phyloP scores from a whole-genome alignment of 1,140 invertebrate genomes.

The Teleopsis dalmanni region DNA sequence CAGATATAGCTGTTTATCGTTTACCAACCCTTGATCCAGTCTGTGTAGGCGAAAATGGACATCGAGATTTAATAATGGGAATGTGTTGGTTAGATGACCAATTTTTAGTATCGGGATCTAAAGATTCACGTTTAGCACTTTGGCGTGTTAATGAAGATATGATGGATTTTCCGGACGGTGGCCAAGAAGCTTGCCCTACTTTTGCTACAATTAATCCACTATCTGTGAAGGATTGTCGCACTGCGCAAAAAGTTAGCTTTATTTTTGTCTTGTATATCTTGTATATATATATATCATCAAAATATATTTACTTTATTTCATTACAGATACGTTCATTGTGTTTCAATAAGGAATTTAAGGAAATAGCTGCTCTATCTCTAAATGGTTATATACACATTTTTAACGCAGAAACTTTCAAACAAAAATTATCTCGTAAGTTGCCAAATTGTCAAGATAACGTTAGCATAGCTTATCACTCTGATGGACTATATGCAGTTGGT shows the following conservation, averaged over 20 bases:
- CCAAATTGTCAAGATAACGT: conserved; percentile 88
- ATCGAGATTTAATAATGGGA: conserved; percentile 92
- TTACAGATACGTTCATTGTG: conserved; percentile 73
- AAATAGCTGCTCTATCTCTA: conserved; percentile 84
- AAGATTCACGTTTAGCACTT: conserved; percentile 77
- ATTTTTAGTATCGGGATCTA: conserved; percentile 86
- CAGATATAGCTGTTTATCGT: conserved; percentile 87
- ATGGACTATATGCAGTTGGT: conserved; percentile 83
- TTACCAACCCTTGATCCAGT: conserved; percentile 89
- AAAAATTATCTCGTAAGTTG: conserved; percentile 78
- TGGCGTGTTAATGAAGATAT: conserved; percentile 63
- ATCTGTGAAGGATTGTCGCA: conserved; percentile 66
- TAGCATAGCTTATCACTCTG: conserved; percentile 76
- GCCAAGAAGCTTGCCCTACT: conserved; percentile 48
- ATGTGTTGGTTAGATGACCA: conserved; percentile 95
- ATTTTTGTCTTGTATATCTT: neutral
- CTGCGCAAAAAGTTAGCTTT: conserved; percentile 47
- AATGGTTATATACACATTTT: conserved; percentile 92
- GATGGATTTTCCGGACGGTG: conserved; percentile 49
- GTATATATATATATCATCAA: neutral
- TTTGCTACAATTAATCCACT: conserved; percentile 60
- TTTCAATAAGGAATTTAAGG: conserved; percentile 77
- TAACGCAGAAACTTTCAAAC: conserved; percentile 76
- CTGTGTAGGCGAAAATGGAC: conserved; percentile 86
- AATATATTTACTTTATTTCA: neutral